Conservation (phyloP, 2,797 vertebrate genomes). For the Eidolon dupreanum region DNA sequence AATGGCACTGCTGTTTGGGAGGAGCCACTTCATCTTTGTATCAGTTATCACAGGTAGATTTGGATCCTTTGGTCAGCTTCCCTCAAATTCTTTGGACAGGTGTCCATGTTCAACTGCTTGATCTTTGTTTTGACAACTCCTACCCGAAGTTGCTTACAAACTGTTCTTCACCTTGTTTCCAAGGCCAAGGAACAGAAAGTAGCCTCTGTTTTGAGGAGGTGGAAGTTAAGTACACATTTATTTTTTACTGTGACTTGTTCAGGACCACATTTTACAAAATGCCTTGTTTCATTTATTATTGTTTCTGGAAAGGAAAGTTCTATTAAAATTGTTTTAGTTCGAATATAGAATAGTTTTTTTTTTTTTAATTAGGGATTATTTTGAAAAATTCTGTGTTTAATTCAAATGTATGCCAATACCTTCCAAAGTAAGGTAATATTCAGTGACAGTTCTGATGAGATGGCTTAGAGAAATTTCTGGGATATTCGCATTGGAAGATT, state of each 20-base stretch:
- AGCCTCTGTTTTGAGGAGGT: slow-evolving; percentile 80
- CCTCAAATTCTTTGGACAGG: slow-evolving; percentile 53
- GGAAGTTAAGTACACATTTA: slow-evolving; percentile 76
- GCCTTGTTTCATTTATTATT: slow-evolving; percentile 80
- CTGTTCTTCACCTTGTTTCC: slow-evolving; percentile 73
- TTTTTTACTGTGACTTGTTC: slow-evolving; percentile 82
- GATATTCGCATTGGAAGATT: slow-evolving; percentile 79
- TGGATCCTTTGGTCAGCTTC: slow-evolving; percentile 62
- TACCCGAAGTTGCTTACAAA: slow-evolving; percentile 69
- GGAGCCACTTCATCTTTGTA: slow-evolving; percentile 62
- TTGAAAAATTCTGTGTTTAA: slow-evolving; percentile 73
- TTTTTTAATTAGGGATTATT: slow-evolving; percentile 75
- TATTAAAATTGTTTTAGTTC: slow-evolving; percentile 80
- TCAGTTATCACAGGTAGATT: slow-evolving; percentile 48
- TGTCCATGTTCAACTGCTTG: slow-evolving; percentile 66
- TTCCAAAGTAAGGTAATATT: slow-evolving; percentile 75
- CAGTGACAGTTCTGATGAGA: slow-evolving; percentile 75
- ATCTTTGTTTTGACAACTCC: slow-evolving; percentile 75
- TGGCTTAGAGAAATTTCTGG: slow-evolving; percentile 75
- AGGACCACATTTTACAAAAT: slow-evolving; percentile 81
- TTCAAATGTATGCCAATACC: slow-evolving; percentile 74
- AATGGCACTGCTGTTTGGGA: slow-evolving; percentile 51
- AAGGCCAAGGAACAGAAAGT: slow-evolving; percentile 71
- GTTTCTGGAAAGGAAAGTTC: slow-evolving; percentile 79
- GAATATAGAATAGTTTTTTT: slow-evolving; percentile 71